These are phyloP conservation scores for Atta colombica DNA, from an alignment of 1,140 invertebrate species.

Conservation along the genomic window DNA sequence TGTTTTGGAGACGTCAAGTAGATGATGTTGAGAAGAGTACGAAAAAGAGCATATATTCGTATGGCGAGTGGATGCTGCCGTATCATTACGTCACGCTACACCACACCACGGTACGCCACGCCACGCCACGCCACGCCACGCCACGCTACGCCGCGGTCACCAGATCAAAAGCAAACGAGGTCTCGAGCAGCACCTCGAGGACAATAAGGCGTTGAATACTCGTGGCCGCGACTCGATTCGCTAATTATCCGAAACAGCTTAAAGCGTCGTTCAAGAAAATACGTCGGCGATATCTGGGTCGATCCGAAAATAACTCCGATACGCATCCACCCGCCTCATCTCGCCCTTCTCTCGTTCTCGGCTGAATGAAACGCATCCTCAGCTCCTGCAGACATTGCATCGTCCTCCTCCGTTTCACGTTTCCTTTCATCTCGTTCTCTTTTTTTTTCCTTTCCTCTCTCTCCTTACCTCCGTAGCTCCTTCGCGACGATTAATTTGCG, in stretches of 20 bases:
- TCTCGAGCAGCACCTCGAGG: conserved; percentile 73
- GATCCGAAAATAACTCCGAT: conserved; percentile 84
- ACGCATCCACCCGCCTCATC: conserved; percentile 79
- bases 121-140: not conserved
- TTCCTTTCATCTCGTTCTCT: conserved; percentile 53
- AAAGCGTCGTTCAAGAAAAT: conserved; percentile 80
- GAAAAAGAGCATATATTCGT: not conserved
- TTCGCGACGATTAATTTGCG: conserved; percentile 67
- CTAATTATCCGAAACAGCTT: conserved; percentile 85
- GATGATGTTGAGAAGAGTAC: conserved; percentile 66
- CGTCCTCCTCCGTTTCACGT: conserved; percentile 52
- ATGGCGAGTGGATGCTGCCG: conserved; percentile 43
- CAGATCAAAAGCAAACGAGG: conserved; percentile 76
- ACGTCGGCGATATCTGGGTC: conserved; percentile 83
- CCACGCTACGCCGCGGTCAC: conserved; percentile 15
- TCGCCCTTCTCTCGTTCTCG: conserved; percentile 54
- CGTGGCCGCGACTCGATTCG: conserved; percentile 79
- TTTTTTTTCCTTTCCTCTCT: conserved; percentile 24
- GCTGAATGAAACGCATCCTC: conserved; percentile 62
- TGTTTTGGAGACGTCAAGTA: conserved; percentile 38
- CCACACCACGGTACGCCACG: too few species aligned
- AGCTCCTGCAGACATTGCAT: conserved; percentile 32
- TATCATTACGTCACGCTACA: conserved; percentile 1
- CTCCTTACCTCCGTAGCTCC: not conserved
- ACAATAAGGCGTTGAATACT: conserved; percentile 73